phyloP scores from a whole-genome alignment of 2,888 invertebrate genomes.

The Mythimna ferrago region DNA sequence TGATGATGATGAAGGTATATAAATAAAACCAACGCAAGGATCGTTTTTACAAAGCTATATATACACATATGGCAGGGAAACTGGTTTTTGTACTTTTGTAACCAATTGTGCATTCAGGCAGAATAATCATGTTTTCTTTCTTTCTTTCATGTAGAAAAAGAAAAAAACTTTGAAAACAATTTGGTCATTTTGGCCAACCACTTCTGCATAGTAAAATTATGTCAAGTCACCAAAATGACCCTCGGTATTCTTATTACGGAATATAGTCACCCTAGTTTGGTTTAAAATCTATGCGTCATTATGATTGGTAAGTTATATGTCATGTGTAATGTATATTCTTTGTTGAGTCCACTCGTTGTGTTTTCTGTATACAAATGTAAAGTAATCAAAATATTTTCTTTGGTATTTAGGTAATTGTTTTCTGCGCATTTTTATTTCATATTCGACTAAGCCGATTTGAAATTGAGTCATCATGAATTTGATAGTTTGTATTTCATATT shows the following conservation, averaged over 20 bases:
- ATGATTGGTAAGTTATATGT: constrained; percentile 19
- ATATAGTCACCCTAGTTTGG: constrained; percentile 27
- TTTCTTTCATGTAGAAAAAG: neutral
- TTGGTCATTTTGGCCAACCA: constrained; percentile 1
- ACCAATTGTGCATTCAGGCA: no score
- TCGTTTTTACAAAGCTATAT: neutral
- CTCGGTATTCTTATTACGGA: neutral
- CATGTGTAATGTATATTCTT: constrained; percentile 25
- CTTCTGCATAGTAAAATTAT: constrained; percentile 1
- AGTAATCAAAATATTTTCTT: constrained; percentile 46
- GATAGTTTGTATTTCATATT: constrained; percentile 1
- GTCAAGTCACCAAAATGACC: constrained; percentile 2
- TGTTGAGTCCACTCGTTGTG: constrained; percentile 17
- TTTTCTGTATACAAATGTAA: constrained; percentile 23
- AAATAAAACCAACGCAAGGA: neutral
- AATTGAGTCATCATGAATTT: constrained; percentile 7
- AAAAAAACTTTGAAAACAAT: neutral
- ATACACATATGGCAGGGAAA: no score
- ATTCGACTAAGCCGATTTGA: constrained; percentile 8
- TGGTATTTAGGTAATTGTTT: constrained; percentile 46
- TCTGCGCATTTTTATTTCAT: constrained; percentile 28
- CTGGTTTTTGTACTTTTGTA: no score
- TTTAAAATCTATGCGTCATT: constrained; percentile 22
- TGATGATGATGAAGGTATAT: no score
- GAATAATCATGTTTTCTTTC: no score